Conservation (phyloP, 2,888 invertebrate genomes). For the Phasia obesa region DNA sequence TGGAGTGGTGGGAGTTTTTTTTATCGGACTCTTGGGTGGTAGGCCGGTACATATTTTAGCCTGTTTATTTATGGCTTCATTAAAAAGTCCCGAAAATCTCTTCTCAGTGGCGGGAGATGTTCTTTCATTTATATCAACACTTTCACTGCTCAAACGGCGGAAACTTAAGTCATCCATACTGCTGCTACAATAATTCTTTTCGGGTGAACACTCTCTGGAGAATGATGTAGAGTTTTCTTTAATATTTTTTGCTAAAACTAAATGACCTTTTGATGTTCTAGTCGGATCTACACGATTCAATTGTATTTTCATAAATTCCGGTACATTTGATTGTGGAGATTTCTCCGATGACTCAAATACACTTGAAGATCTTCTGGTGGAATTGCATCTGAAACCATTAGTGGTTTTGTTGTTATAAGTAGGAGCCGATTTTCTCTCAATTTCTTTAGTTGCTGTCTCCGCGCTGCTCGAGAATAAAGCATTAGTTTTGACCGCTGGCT, state of each 20-base stretch:
- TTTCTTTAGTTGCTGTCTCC: conserved; percentile 57
- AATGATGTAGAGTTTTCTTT: conserved; percentile 67
- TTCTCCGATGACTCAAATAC: conserved; percentile 71
- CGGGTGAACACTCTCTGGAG: conserved; percentile 66
- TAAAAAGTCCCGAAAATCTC: conserved; percentile 55
- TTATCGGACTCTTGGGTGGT: conserved; percentile 66
- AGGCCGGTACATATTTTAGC: conserved; percentile 73
- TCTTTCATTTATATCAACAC: conserved; percentile 81
- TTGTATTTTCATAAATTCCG: conserved; percentile 88
- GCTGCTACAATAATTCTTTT: conserved; percentile 68
- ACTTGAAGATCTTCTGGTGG: conserved; percentile 75
- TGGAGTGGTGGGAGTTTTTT: conserved; percentile 60
- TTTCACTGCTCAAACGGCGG: conserved; percentile 83
- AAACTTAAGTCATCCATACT: conserved; percentile 78
- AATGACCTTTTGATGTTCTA: conserved; percentile 84
- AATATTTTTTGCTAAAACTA: conserved; percentile 86
- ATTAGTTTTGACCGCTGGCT: conserved; percentile 51
- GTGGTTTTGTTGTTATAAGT: conserved; percentile 48
- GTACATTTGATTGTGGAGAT: conserved; percentile 83
- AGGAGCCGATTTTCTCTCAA: conserved; percentile 73
- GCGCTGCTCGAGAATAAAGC: neutral
- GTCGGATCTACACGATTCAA: conserved; percentile 87
- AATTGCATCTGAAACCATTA: conserved; percentile 71
- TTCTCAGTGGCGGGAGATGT: conserved; percentile 74
- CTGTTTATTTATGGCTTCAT: conserved; percentile 74